Conservation (phyloP, 2,888 invertebrate species). For the Epinotia ramella region DNA sequence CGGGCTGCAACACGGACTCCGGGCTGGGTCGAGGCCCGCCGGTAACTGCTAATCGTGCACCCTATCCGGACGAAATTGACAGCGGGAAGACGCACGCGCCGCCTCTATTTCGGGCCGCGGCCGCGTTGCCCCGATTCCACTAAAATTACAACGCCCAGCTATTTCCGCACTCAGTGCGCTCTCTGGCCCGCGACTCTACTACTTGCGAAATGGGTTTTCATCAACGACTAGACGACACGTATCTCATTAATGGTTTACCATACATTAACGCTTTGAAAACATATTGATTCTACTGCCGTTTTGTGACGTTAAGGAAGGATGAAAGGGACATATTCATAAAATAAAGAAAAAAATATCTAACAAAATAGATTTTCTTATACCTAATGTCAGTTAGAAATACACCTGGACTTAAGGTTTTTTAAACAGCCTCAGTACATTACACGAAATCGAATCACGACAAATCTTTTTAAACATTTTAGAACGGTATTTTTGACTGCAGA, state of each 20-base stretch:
- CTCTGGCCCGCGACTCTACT: slow-evolving; percentile 68
- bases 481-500: no score
- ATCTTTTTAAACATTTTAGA: no score
- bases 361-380: no score
- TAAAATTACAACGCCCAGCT: slow-evolving; percentile 83
- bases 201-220: slow-evolving; percentile 64
- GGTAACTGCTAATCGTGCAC: slow-evolving; percentile 73
- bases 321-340: background rate
- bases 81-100: slow-evolving; percentile 77
- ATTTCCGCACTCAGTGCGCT: slow-evolving; percentile 82
- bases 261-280: background rate
- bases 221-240: slow-evolving; percentile 23
- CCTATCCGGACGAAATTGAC: slow-evolving; percentile 83
- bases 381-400: no score
- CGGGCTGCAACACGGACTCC: slow-evolving; percentile 59
- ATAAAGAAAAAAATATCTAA: no score
- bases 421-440: no score
- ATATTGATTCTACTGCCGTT: background rate
- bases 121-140: slow-evolving; percentile 85
- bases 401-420: no score
- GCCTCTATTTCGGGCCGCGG: slow-evolving; percentile 82
- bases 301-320: background rate
- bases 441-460: no score
- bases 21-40: slow-evolving; percentile 51
- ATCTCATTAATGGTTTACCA: background rate